These are phyloP conservation scores for Pygocentrus nattereri DNA, from an alignment of 2,797 vertebrate species.

Conservation along the genomic window DNA sequence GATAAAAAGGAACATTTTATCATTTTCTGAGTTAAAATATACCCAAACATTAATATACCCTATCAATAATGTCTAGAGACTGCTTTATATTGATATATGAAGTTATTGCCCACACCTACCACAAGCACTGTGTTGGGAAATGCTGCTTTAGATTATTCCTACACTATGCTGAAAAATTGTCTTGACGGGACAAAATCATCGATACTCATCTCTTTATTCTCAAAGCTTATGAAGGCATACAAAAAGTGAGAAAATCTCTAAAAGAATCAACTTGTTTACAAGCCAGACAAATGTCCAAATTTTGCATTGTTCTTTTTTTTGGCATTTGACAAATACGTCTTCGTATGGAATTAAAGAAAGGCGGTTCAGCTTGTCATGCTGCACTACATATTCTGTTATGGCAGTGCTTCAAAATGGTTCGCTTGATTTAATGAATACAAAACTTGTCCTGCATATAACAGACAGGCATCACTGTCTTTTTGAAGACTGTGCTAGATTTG, in stretches of 20 bases:
- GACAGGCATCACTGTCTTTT: slow-evolving; percentile 3
- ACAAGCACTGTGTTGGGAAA: not conserved
- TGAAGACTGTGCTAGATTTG: slow-evolving; percentile 32
- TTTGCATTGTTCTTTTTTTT: not conserved
- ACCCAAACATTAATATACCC: no score
- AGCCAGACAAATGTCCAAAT: not conserved
- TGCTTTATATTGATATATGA: not conserved
- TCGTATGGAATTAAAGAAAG: slow-evolving; percentile 16
- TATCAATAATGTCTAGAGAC: not conserved
- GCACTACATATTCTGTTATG: slow-evolving; percentile 5
- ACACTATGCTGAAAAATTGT: not conserved
- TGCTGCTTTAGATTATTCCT: not conserved
- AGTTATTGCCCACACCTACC: not conserved
- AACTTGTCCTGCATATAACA: slow-evolving; percentile 23
- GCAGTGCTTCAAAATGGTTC: not conserved
- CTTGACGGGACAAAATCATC: not conserved
- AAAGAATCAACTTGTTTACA: not conserved
- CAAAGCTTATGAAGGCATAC: not conserved
- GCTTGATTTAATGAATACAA: slow-evolving; percentile 39
- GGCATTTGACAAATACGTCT: not conserved
- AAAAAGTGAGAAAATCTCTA: not conserved
- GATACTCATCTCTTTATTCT: not conserved
- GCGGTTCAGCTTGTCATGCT: not conserved
- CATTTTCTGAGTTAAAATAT: no score
- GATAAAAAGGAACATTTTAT: no score